Evolutionary conservation across 2,113 vertebrate species (phyloP), one percentile per base, ranked within the genome.

Genomic region (Gymnorhina tibicen): DNA sequence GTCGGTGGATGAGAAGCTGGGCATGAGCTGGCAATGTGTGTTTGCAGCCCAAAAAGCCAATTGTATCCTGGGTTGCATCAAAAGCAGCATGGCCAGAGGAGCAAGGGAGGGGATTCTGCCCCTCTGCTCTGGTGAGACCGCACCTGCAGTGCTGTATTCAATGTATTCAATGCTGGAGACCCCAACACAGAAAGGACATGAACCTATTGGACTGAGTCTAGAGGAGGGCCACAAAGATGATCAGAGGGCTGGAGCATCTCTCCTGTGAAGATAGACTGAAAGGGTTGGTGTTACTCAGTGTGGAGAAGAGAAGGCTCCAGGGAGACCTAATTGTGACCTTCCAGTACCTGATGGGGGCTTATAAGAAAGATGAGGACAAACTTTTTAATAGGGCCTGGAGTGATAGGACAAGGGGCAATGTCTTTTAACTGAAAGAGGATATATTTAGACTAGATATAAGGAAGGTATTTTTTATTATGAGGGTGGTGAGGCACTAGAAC

Each of bases 91-190:
- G 35, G 20, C 16, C 35, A 67, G 72, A 19, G 44, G 35, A 30
- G 13, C 1, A 0, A 58, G 52, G 52, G 30, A 58, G 10, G 24
- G 16, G 19, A 41, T 66, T n/a, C 50, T 41, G 50, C 10, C 42
- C 24, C 30, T 66, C 50, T 67, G 27, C 59, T 47, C 50, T 21
- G 33, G 28, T 56, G 35, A 75, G 13, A 56, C 10, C 42, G 10
- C 35, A 66, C 24, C 30, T 30, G 50, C 30, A 58, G 24, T 20
- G 26, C 30, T 66, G 50, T 18, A 20, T 47, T 46, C 59, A n/a
- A 0, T 66, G 50, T 18, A 20, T 47, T 46, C 59, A n/a, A 0
- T 3, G 13, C 47, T 47, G 47, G 23, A 53, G 15, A 53, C 19
- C 13, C 13, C 47, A 78, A 10, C 28, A 46, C 10, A 46, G n/a